A percentile compares a stretch with the other conserved stretches of the same genome.
Evolutionary conservation across 2,797 vertebrate species (phyloP).

Genomic region (Amazona finschi): DNA sequence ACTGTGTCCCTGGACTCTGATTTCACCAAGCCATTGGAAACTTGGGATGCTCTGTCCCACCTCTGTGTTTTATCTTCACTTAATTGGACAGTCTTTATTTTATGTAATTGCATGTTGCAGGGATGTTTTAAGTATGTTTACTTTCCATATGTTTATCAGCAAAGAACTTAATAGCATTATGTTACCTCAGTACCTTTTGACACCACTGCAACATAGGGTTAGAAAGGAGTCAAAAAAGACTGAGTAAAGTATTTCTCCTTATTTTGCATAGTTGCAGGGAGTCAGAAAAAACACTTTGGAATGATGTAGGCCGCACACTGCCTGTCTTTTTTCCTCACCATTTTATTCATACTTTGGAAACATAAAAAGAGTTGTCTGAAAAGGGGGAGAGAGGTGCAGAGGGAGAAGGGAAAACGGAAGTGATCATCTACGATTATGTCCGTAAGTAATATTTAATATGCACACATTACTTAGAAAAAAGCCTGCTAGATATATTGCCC

Average conservation of each 20-base stretch:
- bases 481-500: neutral
- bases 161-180: neutral
- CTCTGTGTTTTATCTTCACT: neutral
- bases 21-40: neutral
- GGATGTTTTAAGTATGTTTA: neutral
- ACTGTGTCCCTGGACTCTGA: neutral
- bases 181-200: neutral
- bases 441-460: neutral
- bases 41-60: neutral
- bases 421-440: neutral
- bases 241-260: neutral
- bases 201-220: neutral
- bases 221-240: neutral
- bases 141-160: slow-evolving; percentile 3
- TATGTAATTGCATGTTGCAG: slow-evolving; percentile 25
- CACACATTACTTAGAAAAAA: neutral
- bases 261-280: neutral
- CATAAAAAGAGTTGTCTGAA: neutral
- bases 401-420: neutral
- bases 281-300: neutral
- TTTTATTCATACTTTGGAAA: neutral
- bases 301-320: neutral
- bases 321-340: neutral
- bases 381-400: neutral
- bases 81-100: slow-evolving; percentile 14